Evolutionary conservation across 2,797 vertebrate species (phyloP), one percentile per base, ranked within the genome.

Genomic region (Parotocinclus haroldoi): DNA sequence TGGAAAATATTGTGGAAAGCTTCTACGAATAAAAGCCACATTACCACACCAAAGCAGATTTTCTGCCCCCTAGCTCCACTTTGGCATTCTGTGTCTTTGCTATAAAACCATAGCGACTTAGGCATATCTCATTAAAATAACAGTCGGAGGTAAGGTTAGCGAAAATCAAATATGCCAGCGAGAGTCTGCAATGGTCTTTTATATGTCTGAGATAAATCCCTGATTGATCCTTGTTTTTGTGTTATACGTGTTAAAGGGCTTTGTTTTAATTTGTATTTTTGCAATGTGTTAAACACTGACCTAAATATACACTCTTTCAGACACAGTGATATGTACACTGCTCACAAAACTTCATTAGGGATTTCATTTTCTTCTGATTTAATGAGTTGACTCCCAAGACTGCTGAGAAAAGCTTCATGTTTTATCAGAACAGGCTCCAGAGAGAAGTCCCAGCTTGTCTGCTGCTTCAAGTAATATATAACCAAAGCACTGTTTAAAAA

Each of bases 21-120:
- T 63, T 42, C 36, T 72, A 58, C 14, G 78, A 73, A 78, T 80
- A 76, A 77, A 67, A 74, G 65, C 71, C 40, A 74, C 40, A 68
- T 51, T 69, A 78, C 58, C 37, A 54, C 75, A 78, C 72, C 72
- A 71, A 73, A 81, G 80, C 80, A 58, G 58, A 74, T 64, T 59
- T 55, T 45, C 76, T 60, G 10, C 70, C 72, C 82, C 79, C 57
- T 63, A 74, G 73, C 73, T 67, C 61, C 72, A 53, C 38, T 75
- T 72, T 87, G 85, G 83, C 81, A 84, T 89, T 84, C 81, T 71
- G 72, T 73, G 37, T 59, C 37, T 64, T 17, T 58, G 79, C 66
- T 16, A 74, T 61, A 9, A 60, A 72, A 42, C 17, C 50, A 17
- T 50, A 18, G 51, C 45, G 51, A 18, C 55, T 39, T 57, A 45